Evolutionary conservation across 2,797 vertebrate genomes (phyloP).

Genomic region (Melanotaenia nigrans): DNA sequence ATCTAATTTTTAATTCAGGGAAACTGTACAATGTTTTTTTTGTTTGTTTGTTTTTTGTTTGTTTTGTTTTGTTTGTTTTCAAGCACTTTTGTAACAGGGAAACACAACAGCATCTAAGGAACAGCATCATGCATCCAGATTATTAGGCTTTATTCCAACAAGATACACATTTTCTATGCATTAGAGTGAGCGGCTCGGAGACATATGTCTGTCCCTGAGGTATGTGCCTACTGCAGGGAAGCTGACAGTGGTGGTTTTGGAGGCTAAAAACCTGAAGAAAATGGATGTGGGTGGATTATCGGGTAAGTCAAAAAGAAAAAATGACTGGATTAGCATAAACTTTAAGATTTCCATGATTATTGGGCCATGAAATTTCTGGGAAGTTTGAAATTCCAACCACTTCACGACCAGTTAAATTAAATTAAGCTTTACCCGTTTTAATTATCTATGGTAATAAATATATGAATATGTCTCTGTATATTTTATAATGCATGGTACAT

Average conservation of each 20-base stretch:
- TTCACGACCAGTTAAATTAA: background rate
- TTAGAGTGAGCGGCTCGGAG: conserved; percentile 94
- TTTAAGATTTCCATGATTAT: background rate
- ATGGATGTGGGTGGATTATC: conserved; percentile 99
- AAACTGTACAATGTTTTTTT: background rate
- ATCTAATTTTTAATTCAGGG: conserved; percentile 1
- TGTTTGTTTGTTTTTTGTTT: too few relatives aligned
- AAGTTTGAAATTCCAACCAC: background rate
- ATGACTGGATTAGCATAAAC: background rate
- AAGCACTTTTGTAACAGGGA: background rate
- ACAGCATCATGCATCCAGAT: background rate
- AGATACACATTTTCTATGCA: conserved; percentile 48
- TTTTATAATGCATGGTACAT: background rate
- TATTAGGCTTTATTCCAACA: background rate
- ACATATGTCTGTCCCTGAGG: conserved; percentile 97
- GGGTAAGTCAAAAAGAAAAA: conserved; percentile 77
- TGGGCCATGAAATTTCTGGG: background rate
- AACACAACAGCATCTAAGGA: background rate
- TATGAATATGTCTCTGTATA: background rate
- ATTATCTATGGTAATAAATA: background rate
- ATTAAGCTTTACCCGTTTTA: background rate
- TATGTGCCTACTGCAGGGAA: conserved; percentile 98
- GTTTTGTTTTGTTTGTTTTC: too few relatives aligned
- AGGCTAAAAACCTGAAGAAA: conserved; percentile 99
- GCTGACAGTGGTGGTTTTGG: conserved; percentile 94